A percentile compares a stretch with the other conserved stretches of the same genome.
Conservation (phyloP, 2,888 invertebrate genomes). For the Sclerodermus sp. region DNA sequence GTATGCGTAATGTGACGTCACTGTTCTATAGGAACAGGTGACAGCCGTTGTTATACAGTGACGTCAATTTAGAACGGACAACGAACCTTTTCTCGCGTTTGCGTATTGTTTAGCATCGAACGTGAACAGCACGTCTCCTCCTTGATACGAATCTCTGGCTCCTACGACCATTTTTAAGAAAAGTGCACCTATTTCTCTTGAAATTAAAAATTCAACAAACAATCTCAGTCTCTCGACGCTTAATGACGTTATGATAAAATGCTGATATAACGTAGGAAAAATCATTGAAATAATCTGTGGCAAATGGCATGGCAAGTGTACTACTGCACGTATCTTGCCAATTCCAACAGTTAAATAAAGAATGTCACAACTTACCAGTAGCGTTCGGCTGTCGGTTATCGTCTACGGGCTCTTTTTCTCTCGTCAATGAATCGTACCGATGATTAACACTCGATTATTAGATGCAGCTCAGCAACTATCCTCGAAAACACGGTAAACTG, state of each 20-base stretch:
- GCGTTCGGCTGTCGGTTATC: constrained; percentile 37
- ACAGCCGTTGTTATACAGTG: constrained; percentile 26
- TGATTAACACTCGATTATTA: constrained; percentile 21
- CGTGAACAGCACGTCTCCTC: constrained; percentile 20
- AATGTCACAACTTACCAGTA: constrained; percentile 42
- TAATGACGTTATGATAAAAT: background rate
- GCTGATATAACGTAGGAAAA: background rate
- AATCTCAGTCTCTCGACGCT: background rate
- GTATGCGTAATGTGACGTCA: constrained; percentile 29
- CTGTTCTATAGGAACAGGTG: constrained; percentile 27
- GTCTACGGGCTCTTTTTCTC: constrained; percentile 18
- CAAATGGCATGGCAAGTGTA: too few species aligned
- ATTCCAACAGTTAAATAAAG: constrained; percentile 17
- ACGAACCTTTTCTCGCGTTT: constrained; percentile 30
- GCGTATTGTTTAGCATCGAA: constrained; percentile 20
- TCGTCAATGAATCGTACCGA: constrained; percentile 11
- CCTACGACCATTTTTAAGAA: too few species aligned
- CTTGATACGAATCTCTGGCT: background rate
- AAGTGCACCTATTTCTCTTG: too few species aligned
- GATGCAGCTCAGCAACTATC: constrained; percentile 30
- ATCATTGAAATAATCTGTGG: constrained; percentile 15
- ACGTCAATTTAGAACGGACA: constrained; percentile 31
- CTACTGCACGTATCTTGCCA: constrained; percentile 12
- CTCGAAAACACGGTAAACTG: constrained; percentile 29
- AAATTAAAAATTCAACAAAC: background rate